phyloP scores from a whole-genome alignment of 2,113 vertebrate genomes.

The Mugil cephalus region DNA sequence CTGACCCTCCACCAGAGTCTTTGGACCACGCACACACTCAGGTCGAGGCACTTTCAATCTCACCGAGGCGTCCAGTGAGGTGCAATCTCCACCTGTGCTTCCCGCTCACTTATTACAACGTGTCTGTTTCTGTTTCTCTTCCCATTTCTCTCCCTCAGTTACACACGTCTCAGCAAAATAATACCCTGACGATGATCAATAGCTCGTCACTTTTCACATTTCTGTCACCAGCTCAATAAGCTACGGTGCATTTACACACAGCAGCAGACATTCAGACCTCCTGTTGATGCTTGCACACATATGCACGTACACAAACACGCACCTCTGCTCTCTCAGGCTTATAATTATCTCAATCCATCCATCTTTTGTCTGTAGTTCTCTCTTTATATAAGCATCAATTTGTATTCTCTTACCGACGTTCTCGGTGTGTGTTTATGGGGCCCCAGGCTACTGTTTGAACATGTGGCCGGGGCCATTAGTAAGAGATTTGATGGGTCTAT shows the following conservation, averaged over 20 bases:
- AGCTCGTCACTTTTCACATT: slow-evolving; percentile 32
- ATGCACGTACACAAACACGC: neutral
- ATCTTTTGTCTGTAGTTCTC: slow-evolving; percentile 28
- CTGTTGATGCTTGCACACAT: neutral
- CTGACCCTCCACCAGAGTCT: slow-evolving; percentile 41
- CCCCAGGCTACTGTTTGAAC: slow-evolving; percentile 32
- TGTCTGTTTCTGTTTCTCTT: slow-evolving; percentile 42
- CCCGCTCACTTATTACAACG: slow-evolving; percentile 1
- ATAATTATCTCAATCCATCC: slow-evolving; percentile 66
- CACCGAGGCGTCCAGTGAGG: slow-evolving; percentile 4
- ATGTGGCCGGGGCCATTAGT: slow-evolving; percentile 57
- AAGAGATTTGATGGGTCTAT: slow-evolving; percentile 44
- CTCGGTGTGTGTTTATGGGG: slow-evolving; percentile 27
- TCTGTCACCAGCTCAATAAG: slow-evolving; percentile 13
- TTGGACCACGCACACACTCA: neutral
- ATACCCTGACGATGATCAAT: slow-evolving; percentile 48
- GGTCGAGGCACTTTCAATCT: neutral
- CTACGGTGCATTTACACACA: slow-evolving; percentile 2
- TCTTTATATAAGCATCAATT: slow-evolving; percentile 61
- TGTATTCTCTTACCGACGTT: slow-evolving; percentile 64
- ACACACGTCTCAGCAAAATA: neutral
- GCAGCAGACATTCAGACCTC: slow-evolving; percentile 6
- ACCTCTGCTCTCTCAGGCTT: slow-evolving; percentile 34
- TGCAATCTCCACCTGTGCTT: neutral
- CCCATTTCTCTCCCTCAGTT: neutral